Base-by-base conservation (phyloP, 2,888 invertebrate genomes). In the Agrochola macilenta region DNA sequence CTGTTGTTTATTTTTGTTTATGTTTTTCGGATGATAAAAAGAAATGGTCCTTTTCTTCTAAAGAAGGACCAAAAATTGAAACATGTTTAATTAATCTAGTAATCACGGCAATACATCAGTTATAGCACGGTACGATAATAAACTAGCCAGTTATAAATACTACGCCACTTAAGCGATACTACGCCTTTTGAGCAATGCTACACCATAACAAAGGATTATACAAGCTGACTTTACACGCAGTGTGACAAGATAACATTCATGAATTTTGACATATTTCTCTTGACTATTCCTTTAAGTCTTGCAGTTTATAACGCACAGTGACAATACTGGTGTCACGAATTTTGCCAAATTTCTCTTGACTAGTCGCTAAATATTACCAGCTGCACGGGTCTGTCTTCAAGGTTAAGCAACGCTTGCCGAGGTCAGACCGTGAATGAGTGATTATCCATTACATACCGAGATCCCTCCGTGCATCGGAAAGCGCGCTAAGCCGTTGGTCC, bases 201-300 rank as follows among this genome's bases (percentile, higher is more conserved):
- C 74, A 57, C 54, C n/a, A 26, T 76, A 26, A 49, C 20, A 58
- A 78, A 68, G 49, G 26, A 76, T 58, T 65, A 35, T 43, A 58
- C 49, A 30, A 23, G 39, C 11, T 20, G 39, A 8, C 58, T 68
- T 52, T 9, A 8, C 5, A n/a, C 23, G 26, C 14, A 30, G 23
- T 14, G 39, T 52, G 43, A 43, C 43, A 69, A 60, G 7, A 30
- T 2, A 30, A 30, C 30, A 2, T 30, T 30, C 30, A 30, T 30
- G 30, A 30, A 30, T 30, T 30, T 30, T 30, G 30, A 30, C 30
- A 30, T 30, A 30, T 30, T 30, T 30, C 30, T 30, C 30, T 2
- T 30, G 30, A 30, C 2, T 30, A 30, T 30, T 30, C 30, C 30
- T 30, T 1, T 30, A 30, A 1, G 30, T 1, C 30, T 30, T 2